Evolutionary conservation across 2,888 invertebrate species (phyloP).

Genomic region (Clitarchus hookeri): DNA sequence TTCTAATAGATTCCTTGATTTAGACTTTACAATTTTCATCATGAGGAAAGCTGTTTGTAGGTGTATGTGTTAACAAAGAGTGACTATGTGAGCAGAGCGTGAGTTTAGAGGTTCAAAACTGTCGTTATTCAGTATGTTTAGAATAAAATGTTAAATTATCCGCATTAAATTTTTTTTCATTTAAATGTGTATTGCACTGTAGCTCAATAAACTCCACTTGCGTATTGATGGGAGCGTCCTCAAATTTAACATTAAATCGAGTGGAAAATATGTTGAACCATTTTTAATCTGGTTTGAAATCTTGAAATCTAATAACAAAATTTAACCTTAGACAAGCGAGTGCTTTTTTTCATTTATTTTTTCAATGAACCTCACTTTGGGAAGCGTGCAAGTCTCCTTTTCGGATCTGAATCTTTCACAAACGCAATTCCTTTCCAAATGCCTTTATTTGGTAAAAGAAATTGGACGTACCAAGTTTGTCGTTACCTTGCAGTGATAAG

Average conservation of each 20-base stretch:
- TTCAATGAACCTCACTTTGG: neutral
- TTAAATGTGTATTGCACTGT: neutral
- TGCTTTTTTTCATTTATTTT: neutral
- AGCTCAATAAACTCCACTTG: slow-evolving; percentile 10
- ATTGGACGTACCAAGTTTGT: neutral
- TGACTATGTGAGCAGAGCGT: neutral
- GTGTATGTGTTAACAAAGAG: neutral
- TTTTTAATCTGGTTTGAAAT: neutral
- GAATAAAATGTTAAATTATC: neutral
- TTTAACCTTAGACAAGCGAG: neutral
- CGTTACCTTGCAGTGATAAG: neutral
- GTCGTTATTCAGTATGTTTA: neutral
- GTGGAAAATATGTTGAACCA: neutral
- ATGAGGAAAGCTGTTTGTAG: neutral
- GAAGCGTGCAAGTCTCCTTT: neutral
- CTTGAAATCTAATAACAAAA: neutral
- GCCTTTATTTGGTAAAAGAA: neutral
- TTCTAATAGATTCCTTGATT: neutral
- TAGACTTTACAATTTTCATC: neutral
- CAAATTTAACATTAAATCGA: neutral
- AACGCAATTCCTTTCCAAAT: neutral
- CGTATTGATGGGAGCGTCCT: neutral
- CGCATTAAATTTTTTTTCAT: neutral
- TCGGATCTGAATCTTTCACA: neutral
- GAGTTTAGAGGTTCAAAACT: neutral